phyloP scores from a whole-genome alignment of 2,113 vertebrate species.

The Galbula dea region DNA sequence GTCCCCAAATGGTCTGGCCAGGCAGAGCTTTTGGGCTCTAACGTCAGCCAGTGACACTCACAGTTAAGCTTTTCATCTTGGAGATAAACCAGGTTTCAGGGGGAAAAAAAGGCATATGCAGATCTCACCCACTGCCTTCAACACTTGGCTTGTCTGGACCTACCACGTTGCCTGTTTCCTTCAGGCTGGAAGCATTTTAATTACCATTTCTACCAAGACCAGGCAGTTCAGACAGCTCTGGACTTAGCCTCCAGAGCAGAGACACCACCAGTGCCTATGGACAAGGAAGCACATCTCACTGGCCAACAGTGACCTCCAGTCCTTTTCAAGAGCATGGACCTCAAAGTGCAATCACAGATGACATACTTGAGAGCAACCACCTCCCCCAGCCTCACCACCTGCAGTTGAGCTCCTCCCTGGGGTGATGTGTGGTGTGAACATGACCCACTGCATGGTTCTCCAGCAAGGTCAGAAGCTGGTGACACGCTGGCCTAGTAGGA shows the following conservation, averaged over 20 bases:
- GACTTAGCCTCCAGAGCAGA: neutral
- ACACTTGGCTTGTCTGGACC: neutral
- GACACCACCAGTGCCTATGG: neutral
- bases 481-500: slow-evolving; percentile 28
- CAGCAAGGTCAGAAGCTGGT: neutral
- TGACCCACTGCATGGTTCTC: neutral
- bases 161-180: neutral
- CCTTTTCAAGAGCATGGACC: too few species aligned
- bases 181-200: neutral
- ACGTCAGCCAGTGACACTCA: neutral
- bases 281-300: neutral
- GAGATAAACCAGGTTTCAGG: neutral
- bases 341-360: neutral
- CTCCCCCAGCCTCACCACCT: neutral
- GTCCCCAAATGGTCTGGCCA: neutral
- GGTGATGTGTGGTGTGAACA: fast-evolving
- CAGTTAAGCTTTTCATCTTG: neutral
- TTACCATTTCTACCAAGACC: neutral
- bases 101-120: fast-evolving
- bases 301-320: neutral
- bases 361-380: fast-evolving
- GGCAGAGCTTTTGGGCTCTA: neutral
- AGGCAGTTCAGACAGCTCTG: neutral
- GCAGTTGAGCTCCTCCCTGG: neutral
- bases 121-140: neutral